These are phyloP conservation scores for Craseonycteris thonglongyai DNA, from an alignment of 2,113 vertebrate species.

Conservation along the genomic window DNA sequence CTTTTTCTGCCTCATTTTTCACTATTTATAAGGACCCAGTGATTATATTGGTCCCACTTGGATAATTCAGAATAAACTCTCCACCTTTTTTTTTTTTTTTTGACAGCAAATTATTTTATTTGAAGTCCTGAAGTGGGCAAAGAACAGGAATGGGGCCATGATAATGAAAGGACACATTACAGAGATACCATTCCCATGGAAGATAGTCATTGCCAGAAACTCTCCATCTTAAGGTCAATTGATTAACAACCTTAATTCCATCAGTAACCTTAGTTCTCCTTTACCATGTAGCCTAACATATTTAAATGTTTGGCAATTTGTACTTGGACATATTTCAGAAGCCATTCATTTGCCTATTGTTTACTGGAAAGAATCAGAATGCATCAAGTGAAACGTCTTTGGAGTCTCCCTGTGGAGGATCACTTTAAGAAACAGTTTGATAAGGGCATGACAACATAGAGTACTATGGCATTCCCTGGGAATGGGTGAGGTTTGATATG, in stretches of 20 bases:
- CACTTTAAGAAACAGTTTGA: neutral
- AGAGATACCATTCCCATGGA: neutral
- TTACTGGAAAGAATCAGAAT: neutral
- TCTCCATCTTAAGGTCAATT: neutral
- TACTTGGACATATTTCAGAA: neutral
- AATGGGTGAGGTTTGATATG: neutral
- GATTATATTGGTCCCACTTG: neutral
- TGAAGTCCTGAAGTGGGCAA: neutral
- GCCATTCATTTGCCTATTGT: neutral
- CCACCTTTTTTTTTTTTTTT: no score
- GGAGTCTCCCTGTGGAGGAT: neutral
- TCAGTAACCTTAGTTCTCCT: neutral
- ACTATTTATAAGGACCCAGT: neutral
- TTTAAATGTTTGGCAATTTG: neutral
- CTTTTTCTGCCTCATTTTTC: neutral
- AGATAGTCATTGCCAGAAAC: neutral
- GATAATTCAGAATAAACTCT: neutral
- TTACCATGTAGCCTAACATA: neutral
- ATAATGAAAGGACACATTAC: neutral
- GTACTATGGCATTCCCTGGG: accelerated
- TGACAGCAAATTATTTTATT: neutral
- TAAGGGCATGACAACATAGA: accelerated
- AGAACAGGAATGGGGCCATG: neutral
- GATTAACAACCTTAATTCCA: neutral
- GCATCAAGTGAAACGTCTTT: neutral